These are phyloP conservation scores for Xiphydria camelus DNA, from an alignment of 2,888 invertebrate genomes.

Conservation along the genomic window DNA sequence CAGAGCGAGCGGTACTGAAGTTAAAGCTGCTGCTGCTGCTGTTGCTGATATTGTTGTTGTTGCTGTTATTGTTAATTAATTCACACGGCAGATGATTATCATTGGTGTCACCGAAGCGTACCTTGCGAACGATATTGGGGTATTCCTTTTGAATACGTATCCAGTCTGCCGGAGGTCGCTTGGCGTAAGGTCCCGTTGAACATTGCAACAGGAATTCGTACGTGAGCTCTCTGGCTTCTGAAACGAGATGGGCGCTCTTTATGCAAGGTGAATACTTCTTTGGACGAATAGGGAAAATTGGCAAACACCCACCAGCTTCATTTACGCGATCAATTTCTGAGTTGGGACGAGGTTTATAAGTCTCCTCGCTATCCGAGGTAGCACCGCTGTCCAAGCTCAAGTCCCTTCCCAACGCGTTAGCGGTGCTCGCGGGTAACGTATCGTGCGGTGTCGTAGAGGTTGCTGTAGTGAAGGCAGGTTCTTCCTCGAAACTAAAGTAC, in stretches of 20 bases:
- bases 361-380: slow-evolving; percentile 50
- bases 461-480: slow-evolving; percentile 30
- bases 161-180: slow-evolving; percentile 61
- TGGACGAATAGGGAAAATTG: no score
- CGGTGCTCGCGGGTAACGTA: slow-evolving; percentile 23
- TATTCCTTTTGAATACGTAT: slow-evolving; percentile 60
- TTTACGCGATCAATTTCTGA: slow-evolving; percentile 32
- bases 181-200: slow-evolving; percentile 62
- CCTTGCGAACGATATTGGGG: slow-evolving; percentile 62
- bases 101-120: slow-evolving; percentile 44
- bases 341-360: slow-evolving; percentile 38
- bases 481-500: slow-evolving; percentile 52
- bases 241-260: slow-evolving; percentile 27
- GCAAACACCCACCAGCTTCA: slow-evolving; percentile 34
- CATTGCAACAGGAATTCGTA: slow-evolving; percentile 61
- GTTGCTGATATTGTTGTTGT: not conserved
- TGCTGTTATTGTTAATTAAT: not conserved
- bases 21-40: no score
- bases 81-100: slow-evolving; percentile 27
- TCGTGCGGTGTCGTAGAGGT: slow-evolving; percentile 33
- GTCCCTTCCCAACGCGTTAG: slow-evolving; percentile 35
- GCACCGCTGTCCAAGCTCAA: slow-evolving; percentile 43
- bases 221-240: slow-evolving; percentile 50
- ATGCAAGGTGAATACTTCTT: no score
- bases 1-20: no score